These are phyloP conservation scores for Pygmarrhopalites habei DNA, from an alignment of 1,140 invertebrate genomes.

Conservation along the genomic window DNA sequence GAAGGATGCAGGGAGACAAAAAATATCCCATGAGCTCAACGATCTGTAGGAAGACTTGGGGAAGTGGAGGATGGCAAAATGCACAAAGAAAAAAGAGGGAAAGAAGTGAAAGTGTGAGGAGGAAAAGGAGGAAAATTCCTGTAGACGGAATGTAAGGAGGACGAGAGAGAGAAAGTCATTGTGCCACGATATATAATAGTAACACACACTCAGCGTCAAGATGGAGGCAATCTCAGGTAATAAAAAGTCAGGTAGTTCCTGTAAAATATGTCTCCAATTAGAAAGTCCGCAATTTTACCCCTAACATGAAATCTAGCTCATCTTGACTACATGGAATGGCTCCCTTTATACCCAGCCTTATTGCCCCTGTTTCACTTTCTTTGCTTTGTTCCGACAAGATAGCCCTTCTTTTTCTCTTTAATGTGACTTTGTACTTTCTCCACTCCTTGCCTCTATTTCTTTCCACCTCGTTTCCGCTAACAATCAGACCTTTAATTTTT, in stretches of 20 bases:
- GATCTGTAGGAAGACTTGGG: no score
- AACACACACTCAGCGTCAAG: no score
- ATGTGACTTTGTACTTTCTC: no score
- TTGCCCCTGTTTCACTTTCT: conserved; percentile 30
- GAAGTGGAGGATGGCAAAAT: no score
- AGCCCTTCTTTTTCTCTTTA: no score
- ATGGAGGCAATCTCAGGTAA: conserved; percentile 20
- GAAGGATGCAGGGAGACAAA: no score
- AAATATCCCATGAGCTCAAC: no score
- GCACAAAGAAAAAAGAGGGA: not conserved
- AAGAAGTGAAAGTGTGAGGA: not conserved
- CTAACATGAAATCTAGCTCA: conserved; percentile 37
- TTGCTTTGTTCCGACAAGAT: conserved; percentile 18
- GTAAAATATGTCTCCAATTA: conserved; percentile 40
- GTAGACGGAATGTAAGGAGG: no score
- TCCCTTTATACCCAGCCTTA: conserved; percentile 16
- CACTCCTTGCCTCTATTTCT: no score
- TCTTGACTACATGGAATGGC: conserved; percentile 9
- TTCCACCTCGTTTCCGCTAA: no score
- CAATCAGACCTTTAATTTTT: no score
- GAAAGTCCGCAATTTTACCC: conserved; percentile 35
- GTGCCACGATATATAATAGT: no score
- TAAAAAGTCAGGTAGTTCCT: conserved; percentile 34
- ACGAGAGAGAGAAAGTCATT: not conserved
- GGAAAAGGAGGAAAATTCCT: not conserved